Evolutionary conservation across 1,140 invertebrate species (phyloP).

Genomic region (Conus ventricosus): DNA sequence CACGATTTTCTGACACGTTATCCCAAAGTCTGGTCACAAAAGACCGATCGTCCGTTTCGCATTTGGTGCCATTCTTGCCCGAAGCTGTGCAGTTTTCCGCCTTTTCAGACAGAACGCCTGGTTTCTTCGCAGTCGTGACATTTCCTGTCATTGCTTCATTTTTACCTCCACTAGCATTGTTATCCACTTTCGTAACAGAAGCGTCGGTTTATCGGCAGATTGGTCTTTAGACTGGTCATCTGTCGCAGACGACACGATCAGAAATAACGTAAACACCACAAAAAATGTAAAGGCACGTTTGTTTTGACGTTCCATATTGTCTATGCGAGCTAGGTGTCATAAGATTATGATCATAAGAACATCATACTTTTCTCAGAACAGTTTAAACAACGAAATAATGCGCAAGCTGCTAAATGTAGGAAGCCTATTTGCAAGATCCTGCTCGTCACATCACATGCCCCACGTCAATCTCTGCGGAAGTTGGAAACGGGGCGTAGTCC

Average conservation of each 20-base stretch:
- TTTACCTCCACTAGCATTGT: neutral
- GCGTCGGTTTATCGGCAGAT: neutral
- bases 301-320: slow-evolving; percentile 24
- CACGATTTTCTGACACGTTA: slow-evolving; percentile 46
- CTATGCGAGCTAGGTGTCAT: neutral
- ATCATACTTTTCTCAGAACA: neutral
- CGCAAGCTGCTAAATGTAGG: neutral
- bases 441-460: slow-evolving; percentile 30
- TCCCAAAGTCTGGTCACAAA: slow-evolving; percentile 6
- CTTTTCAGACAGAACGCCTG: neutral
- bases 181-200: neutral
- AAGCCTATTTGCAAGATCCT: neutral
- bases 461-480: slow-evolving; percentile 20
- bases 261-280: slow-evolving; percentile 11
- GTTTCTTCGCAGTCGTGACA: slow-evolving; percentile 16
- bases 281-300: slow-evolving; percentile 33
- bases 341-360: slow-evolving; percentile 3
- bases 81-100: neutral
- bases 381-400: neutral
- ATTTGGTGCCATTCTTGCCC: slow-evolving; percentile 1
- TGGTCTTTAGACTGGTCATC: neutral
- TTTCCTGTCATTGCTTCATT: neutral
- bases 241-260: slow-evolving; percentile 23
- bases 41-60: neutral
- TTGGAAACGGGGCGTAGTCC: neutral